Evolutionary conservation across 2,113 vertebrate species (phyloP).

Genomic region (Tylochromis polylepis): DNA sequence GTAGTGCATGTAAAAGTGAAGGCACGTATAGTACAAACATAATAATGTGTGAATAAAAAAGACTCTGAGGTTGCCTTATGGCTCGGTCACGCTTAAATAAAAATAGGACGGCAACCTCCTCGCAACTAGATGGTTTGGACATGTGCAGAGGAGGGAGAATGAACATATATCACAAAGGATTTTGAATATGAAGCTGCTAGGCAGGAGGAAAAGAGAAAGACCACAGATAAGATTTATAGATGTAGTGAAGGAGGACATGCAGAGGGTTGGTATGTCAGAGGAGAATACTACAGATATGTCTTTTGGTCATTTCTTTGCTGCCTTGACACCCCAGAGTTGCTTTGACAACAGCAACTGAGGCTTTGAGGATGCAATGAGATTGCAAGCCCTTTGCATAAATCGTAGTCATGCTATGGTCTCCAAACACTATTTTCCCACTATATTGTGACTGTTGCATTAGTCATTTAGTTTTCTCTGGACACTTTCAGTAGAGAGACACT

Average conservation of each 20-base stretch:
- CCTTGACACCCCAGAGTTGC: not conserved
- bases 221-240: too few species aligned
- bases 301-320: not conserved
- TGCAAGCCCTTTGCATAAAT: not conserved
- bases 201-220: too few species aligned
- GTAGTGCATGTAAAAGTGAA: not conserved
- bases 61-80: fast-evolving
- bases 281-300: too few species aligned
- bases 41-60: not conserved
- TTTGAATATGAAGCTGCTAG: too few species aligned
- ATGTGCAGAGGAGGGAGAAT: too few species aligned
- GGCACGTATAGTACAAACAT: not conserved
- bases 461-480: not conserved
- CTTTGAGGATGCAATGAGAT: not conserved
- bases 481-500: not conserved
- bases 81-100: not conserved
- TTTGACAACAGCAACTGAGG: not conserved
- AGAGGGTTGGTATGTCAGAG: too few species aligned
- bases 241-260: too few species aligned
- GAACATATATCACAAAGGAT: too few species aligned
- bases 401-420: not conserved
- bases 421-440: not conserved
- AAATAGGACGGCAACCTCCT: not conserved
- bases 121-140: too few species aligned
- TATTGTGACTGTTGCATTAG: not conserved